Evolutionary conservation across 2,888 invertebrate species (phyloP).

Genomic region (Oxyteleia sp.): DNA sequence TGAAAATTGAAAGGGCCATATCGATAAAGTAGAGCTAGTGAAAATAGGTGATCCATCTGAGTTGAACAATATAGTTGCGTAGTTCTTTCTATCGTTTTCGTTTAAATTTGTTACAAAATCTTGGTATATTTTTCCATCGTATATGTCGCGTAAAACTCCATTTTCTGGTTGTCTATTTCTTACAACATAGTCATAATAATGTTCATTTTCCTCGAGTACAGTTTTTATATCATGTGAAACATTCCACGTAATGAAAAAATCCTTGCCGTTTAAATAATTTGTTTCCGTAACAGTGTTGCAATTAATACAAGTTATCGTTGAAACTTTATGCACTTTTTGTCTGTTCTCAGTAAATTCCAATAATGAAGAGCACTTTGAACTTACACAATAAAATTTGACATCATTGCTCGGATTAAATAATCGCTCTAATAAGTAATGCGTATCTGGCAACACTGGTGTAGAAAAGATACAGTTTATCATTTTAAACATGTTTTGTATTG

Average conservation of each 20-base stretch:
- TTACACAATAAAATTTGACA: background rate
- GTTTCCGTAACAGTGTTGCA: background rate
- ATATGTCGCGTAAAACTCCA: conserved; percentile 9
- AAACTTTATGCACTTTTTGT: background rate
- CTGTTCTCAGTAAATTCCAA: background rate
- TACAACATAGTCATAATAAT: conserved; percentile 16
- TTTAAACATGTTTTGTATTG: conserved; percentile 5
- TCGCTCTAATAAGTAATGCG: background rate
- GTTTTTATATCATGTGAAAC: conserved; percentile 3
- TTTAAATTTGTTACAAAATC: conserved; percentile 30
- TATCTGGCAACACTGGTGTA: background rate
- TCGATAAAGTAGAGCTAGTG: too few relatives aligned
- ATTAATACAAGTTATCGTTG: background rate
- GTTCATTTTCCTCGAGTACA: background rate
- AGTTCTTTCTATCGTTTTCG: conserved; percentile 27
- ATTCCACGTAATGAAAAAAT: conserved; percentile 2
- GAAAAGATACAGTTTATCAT: conserved; percentile 2
- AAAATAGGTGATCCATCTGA: too few relatives aligned
- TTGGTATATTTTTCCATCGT: conserved; percentile 49
- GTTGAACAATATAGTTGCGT: conserved; percentile 44
- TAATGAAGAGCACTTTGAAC: background rate
- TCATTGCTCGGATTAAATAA: conserved; percentile 1
- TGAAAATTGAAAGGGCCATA: too few relatives aligned
- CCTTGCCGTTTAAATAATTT: background rate
- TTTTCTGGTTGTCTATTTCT: background rate